Evolutionary conservation across 2,113 vertebrate genomes (phyloP), one percentile per base, ranked within the genome.

Genomic region (Theristicus caerulescens): DNA sequence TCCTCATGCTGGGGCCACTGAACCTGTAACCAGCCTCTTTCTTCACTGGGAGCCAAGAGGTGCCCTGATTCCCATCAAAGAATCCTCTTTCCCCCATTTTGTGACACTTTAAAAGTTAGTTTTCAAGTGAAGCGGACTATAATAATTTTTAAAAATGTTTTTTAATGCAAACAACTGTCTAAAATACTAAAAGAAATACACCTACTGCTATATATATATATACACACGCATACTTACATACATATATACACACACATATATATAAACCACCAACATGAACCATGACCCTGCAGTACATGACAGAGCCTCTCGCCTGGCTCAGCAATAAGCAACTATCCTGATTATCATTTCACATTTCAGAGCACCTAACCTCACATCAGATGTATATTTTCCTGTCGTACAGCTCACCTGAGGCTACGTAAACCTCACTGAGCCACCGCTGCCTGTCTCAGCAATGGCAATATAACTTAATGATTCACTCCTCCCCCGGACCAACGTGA

Each of bases 361-460:
- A 95, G 93, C 89, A 93, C 92, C 82, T 64, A 47, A 62, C 69
- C 83, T 88, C 92, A 11, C 51, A 15, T 96, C 82, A 87, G 85
- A 91, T 90, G 89, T 85, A 14, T 76, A 27, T 82, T 94, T 95
- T 80, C 83, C 85, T 96, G 91, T 85, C 22, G 26, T 76, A 91
- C 82, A 94, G 82, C 85, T 96, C 96, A 97, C 93, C 95, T 93
- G 94, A 97, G 96, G 95, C 95, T 90, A 74, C 58, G 0, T 20
- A 71, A 94, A 80, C 72, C 90, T 91, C 42, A 8, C 76, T 44
- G 87, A 90, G 88, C 96, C 92, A 94, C 89, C 17, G 32, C 95
- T 88, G 91, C 62, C 97, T 96, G 94, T 97, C 97, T 97, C 83
- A 83, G 71, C 91, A 29, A 57, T 67, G 94, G 94, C 94, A 94